Conservation (phyloP, 2,113 vertebrate species). For the Cyprinodon variegatus region DNA sequence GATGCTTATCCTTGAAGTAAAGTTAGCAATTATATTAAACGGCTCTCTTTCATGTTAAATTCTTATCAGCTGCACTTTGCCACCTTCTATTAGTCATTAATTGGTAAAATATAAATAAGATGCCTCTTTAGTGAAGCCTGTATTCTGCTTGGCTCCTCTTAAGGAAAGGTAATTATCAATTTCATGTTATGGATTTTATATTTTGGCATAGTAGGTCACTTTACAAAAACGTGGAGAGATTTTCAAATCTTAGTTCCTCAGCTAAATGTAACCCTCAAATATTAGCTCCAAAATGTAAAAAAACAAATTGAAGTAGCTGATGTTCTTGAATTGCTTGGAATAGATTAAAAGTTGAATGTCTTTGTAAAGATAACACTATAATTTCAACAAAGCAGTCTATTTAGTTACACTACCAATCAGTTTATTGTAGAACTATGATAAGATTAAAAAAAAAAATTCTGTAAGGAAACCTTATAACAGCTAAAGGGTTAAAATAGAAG, state of each 20-base stretch:
- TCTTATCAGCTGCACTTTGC: slow-evolving; percentile 81
- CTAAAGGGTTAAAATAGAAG: too few species aligned
- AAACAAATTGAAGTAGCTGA: too few species aligned
- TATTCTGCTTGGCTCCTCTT: slow-evolving; percentile 28
- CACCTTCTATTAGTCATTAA: slow-evolving; percentile 67
- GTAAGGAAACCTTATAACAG: too few species aligned
- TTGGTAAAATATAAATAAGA: slow-evolving; percentile 71
- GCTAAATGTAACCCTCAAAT: too few species aligned
- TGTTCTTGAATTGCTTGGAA: too few species aligned
- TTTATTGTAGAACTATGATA: too few species aligned
- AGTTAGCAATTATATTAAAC: slow-evolving; percentile 23
- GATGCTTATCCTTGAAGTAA: neutral
- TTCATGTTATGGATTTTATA: neutral
- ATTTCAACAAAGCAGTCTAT: too few species aligned
- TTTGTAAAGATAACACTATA: too few species aligned
- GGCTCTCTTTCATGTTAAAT: slow-evolving; percentile 26
- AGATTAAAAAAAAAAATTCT: too few species aligned
- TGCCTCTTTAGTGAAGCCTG: neutral
- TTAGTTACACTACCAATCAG: too few species aligned
- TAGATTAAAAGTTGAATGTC: too few species aligned
- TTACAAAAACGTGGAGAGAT: neutral
- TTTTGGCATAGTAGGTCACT: neutral
- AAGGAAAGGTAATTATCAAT: slow-evolving; percentile 65
- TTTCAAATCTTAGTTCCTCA: neutral
- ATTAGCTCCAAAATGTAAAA: neutral